Evolutionary conservation across 2,797 vertebrate genomes (phyloP).

Genomic region (Pterois miles): DNA sequence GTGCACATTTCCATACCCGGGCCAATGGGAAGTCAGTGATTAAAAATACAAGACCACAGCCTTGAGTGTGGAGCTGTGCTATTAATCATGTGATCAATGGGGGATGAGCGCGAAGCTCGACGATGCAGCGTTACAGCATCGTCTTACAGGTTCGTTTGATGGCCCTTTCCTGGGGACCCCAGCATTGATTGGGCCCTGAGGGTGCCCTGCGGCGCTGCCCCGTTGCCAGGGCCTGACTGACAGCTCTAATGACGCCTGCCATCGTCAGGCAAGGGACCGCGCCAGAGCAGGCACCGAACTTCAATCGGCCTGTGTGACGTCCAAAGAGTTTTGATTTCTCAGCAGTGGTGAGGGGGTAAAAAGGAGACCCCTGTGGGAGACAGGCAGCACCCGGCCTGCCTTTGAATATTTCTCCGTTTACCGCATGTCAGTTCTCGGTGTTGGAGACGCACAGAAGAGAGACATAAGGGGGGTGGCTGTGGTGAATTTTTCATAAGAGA

Average conservation of each 20-base stretch:
- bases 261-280: slow-evolving; percentile 70
- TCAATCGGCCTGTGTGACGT: slow-evolving; percentile 80
- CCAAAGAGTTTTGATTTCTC: slow-evolving; percentile 79
- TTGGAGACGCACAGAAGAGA: slow-evolving; percentile 59
- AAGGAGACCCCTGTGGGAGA: slow-evolving; percentile 73
- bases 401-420: slow-evolving; percentile 79
- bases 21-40: slow-evolving; percentile 71
- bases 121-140: slow-evolving; percentile 60
- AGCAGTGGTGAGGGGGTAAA: slow-evolving; percentile 64
- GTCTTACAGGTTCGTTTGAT: slow-evolving; percentile 76
- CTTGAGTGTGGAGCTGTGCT: slow-evolving; percentile 64
- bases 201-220: slow-evolving; percentile 78
- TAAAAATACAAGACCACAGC: slow-evolving; percentile 70
- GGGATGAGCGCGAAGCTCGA: slow-evolving; percentile 54
- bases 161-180: slow-evolving; percentile 79
- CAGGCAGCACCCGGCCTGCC: slow-evolving; percentile 58
- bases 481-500: slow-evolving; percentile 70
- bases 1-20: slow-evolving; percentile 63
- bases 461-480: slow-evolving; percentile 21
- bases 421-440: slow-evolving; percentile 69
- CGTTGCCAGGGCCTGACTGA: slow-evolving; percentile 81
- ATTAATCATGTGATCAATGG: slow-evolving; percentile 80
- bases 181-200: slow-evolving; percentile 85
- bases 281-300: slow-evolving; percentile 75
- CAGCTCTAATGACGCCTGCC: slow-evolving; percentile 86